A percentile compares a stretch with the other conserved stretches of the same genome.
These are phyloP conservation scores for Agonopterix alstromeriana DNA, from an alignment of 2,888 invertebrate genomes.

Conservation along the genomic window DNA sequence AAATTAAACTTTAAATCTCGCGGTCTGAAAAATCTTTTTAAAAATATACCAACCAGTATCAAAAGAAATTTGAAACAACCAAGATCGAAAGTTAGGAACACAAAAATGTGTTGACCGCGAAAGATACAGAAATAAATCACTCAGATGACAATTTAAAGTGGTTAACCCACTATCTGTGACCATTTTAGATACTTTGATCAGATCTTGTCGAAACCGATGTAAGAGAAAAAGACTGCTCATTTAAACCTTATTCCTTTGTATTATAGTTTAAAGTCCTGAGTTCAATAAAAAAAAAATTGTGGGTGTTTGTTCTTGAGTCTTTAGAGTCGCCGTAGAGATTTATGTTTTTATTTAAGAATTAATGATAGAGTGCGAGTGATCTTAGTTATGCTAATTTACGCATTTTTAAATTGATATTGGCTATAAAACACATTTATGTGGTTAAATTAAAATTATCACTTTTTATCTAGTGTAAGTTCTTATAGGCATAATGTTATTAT, in stretches of 20 bases:
- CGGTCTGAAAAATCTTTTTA: neutral
- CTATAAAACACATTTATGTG: slow-evolving; percentile 14
- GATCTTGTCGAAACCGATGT: slow-evolving; percentile 68
- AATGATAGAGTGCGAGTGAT: slow-evolving; percentile 67
- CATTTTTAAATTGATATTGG: slow-evolving; percentile 48
- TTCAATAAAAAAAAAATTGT: slow-evolving; percentile 24
- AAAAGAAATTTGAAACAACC: slow-evolving; percentile 8
- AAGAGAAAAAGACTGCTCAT: slow-evolving; percentile 19
- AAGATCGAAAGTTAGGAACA: slow-evolving; percentile 37
- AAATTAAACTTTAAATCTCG: neutral
- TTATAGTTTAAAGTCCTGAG: slow-evolving; percentile 11
- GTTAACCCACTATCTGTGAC: slow-evolving; percentile 78
- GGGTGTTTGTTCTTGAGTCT: slow-evolving; percentile 70
- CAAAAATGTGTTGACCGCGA: slow-evolving; percentile 71
- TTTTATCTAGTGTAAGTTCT: neutral
- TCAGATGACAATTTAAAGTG: slow-evolving; percentile 78
- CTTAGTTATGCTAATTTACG: slow-evolving; percentile 68
- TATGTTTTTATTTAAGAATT: slow-evolving; percentile 75
- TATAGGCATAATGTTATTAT: no score
- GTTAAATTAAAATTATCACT: slow-evolving; percentile 14
- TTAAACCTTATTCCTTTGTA: slow-evolving; percentile 1
- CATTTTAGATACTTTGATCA: slow-evolving; percentile 77
- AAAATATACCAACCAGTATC: slow-evolving; percentile 4
- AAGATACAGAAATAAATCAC: slow-evolving; percentile 76
- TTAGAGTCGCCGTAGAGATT: slow-evolving; percentile 61